These are phyloP conservation scores for Tachina lurida DNA, from an alignment of 2,888 invertebrate species.

Conservation along the genomic window DNA sequence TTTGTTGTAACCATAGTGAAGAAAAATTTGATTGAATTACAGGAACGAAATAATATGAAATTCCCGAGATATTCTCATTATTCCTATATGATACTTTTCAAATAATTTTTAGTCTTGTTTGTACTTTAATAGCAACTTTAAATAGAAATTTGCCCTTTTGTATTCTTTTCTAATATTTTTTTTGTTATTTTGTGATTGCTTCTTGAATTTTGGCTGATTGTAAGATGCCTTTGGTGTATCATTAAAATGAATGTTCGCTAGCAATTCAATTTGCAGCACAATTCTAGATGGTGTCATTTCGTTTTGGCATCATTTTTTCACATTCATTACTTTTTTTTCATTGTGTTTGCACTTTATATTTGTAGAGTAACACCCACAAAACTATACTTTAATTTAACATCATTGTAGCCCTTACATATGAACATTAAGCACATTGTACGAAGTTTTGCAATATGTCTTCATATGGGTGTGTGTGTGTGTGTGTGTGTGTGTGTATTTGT, in stretches of 20 bases:
- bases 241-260: conserved; percentile 64
- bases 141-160: too few relatives aligned
- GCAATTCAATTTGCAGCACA: conserved; percentile 69
- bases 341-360: conserved; percentile 43
- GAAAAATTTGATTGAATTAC: too few relatives aligned
- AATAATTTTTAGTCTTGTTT: not conserved
- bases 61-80: too few relatives aligned
- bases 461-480: not conserved
- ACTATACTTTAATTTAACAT: conserved; percentile 42
- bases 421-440: conserved; percentile 29
- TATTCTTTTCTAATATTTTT: not conserved
- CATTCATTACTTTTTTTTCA: conserved; percentile 3
- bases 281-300: conserved; percentile 56
- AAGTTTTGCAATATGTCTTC: not conserved
- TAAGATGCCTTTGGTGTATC: conserved; percentile 56
- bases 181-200: conserved; percentile 22
- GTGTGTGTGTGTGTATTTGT: not conserved
- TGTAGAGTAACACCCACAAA: conserved; percentile 67
- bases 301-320: conserved; percentile 32
- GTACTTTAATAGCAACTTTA: not conserved
- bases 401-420: not conserved
- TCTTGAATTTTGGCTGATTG: conserved; percentile 32
- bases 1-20: too few relatives aligned
- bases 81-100: not conserved
- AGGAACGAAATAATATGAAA: too few relatives aligned